Base-by-base conservation (phyloP, 2,888 invertebrate species). In the Steromphala cineraria region DNA sequence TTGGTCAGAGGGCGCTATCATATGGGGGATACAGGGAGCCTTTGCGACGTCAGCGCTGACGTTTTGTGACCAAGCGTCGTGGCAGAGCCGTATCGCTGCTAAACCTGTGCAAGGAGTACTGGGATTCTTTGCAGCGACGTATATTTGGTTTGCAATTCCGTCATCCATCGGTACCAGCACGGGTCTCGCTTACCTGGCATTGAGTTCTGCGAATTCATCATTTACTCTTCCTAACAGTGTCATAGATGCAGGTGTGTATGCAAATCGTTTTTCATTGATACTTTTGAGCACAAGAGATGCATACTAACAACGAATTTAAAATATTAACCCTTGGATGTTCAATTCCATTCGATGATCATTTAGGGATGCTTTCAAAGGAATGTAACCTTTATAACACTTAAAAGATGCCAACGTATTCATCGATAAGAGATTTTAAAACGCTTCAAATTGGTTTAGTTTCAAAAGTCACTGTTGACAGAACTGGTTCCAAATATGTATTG, bases 1-100 rank as follows among this genome's bases (percentile, higher is more conserved):
- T 82, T 83, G 85, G 81, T 89, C 91, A 0, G 84, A 87, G 78
- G 87, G 87, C 19, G 89, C 89, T 0, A 67, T 88, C 13, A 86
- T 90, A 2, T 90, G 87, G 84, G 91, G 87, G 2, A 83, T 89
- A 7, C 85, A 85, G 81, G 89, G 87, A 0, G 75, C 89, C n/a
- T 88, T 89, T 81, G 84, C 88, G 24, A 88, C 89, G 0, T 85
- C 90, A 0, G 86, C 89, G 62, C 80, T 90, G 53, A 90, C 89
- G 2, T 90, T 88, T 81, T 89, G 89, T 82, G 89, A 90, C 80
- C 90, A 90, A 81, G 91, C 92, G 17, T 90, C 91, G n/a, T 92
- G 92, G 92, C 92, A 92, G 86, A 91, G 90, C 79, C 86, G 91
- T 10, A 90, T 92, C 19, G 92, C 92, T 1, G 90, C 92, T 53